Evolutionary conservation across 2,888 invertebrate species (phyloP).

Genomic region (Caenorhabditis macrosperma): DNA sequence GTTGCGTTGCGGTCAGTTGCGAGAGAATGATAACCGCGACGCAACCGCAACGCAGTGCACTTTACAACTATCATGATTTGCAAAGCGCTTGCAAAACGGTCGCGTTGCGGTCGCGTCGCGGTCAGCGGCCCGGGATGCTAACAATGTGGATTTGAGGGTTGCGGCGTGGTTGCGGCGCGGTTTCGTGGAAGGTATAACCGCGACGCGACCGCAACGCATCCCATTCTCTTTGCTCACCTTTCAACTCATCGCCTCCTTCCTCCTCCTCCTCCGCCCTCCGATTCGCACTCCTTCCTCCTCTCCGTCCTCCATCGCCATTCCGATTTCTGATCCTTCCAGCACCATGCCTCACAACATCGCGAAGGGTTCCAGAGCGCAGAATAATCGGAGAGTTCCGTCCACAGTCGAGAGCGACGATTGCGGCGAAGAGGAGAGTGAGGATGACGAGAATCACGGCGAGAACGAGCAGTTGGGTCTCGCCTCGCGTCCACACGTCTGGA

Average conservation of each 20-base stretch:
- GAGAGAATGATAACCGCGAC: no score
- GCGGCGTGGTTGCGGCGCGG: no score
- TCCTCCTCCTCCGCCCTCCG: background rate
- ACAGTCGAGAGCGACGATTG: conserved; percentile 42
- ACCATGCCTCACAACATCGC: conserved; percentile 35
- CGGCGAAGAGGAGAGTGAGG: conserved; percentile 35
- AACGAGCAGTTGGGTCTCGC: conserved; percentile 43
- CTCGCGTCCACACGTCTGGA: conserved; percentile 52
- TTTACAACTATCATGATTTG: no score
- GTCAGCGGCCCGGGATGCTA: no score
- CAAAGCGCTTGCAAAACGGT: no score
- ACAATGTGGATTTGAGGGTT: no score
- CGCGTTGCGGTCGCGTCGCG: no score
- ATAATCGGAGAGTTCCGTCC: conserved; percentile 25
- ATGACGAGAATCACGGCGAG: conserved; percentile 44
- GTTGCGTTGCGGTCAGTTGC: no score
- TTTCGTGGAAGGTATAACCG: no score
- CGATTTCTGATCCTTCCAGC: background rate
- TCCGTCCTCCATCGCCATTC: background rate
- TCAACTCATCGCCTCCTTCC: background rate
- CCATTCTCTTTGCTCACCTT: background rate
- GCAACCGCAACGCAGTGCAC: no score
- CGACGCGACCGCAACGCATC: background rate
- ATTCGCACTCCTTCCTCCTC: background rate
- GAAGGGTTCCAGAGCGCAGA: conserved; percentile 23